These are phyloP conservation scores for Hippoglossus hippoglossus DNA, from an alignment of 2,797 vertebrate genomes.

Conservation along the genomic window DNA sequence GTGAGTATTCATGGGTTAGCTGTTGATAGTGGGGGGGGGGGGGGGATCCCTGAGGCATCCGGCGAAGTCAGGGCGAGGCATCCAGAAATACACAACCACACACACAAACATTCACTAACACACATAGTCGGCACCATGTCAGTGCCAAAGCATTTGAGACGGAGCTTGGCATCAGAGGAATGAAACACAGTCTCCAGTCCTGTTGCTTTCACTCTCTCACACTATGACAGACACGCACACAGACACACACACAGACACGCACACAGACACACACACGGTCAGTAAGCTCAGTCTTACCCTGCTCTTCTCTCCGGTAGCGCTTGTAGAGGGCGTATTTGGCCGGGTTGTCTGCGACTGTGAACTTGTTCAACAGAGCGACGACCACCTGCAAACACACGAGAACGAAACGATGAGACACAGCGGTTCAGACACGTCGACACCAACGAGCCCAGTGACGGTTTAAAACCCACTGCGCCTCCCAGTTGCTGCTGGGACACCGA, in stretches of 20 bases:
- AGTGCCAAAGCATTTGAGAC: slow-evolving; percentile 32
- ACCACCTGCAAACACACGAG: slow-evolving; percentile 82
- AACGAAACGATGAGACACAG: neutral
- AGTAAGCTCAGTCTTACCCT: slow-evolving; percentile 83
- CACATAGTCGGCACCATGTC: slow-evolving; percentile 16
- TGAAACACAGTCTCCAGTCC: slow-evolving; percentile 5
- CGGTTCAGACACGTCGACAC: neutral
- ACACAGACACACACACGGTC: neutral
- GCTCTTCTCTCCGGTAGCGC: slow-evolving; percentile 91
- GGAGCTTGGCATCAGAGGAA: slow-evolving; percentile 27
- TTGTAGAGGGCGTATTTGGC: slow-evolving; percentile 98
- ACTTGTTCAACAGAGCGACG: slow-evolving; percentile 93
- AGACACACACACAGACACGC: neutral
- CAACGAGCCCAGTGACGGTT: neutral
- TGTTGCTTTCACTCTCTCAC: neutral
- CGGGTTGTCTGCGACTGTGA: slow-evolving; percentile 94
- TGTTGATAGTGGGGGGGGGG: slow-evolving; percentile 28
- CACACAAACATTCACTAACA: slow-evolving; percentile 19
- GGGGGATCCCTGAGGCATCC: slow-evolving; percentile 59
- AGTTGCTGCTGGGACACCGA: too few species aligned
- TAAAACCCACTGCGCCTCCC: too few species aligned
- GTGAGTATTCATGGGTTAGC: neutral
- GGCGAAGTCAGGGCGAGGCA: slow-evolving; percentile 34
- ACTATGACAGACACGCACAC: neutral
- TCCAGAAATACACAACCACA: slow-evolving; percentile 44